Evolutionary conservation across 2,888 invertebrate species (phyloP), one percentile per base, ranked within the genome.

Genomic region (Agriopis marginaria): DNA sequence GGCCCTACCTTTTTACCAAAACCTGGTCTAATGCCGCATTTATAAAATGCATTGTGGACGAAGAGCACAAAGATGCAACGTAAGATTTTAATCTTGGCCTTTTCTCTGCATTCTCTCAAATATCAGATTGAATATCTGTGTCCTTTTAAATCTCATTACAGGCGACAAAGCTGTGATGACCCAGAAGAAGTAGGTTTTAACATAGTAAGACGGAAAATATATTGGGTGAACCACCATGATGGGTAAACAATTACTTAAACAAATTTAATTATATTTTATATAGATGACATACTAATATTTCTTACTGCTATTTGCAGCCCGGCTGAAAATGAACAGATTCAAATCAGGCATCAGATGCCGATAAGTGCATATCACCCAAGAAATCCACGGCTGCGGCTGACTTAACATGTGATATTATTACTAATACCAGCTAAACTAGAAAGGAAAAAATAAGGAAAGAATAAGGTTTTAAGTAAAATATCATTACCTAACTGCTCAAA

Each of bases 1-100:
- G 56, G 9, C 56, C 56, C 17, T 56, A 56, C 42, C 14, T 56
- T 14, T 56, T 56, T 14, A 56, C 56, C 14, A 56, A 42, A 42
- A 56, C 56, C 7, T 42, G 10, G 42, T 17, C 32, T 5, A 56
- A 56, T 42, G 17, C 14, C 12, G 56, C 42, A n/a, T 56, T 56
- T 56, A 56, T 56, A 14, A 42, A 42, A 17, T 56, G 56, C 17
- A 56, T 56, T 42, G 14, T 56, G 14, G 17, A 56, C 10, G 42
- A 56, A 14, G 7, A 44, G 3, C 42, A 9, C 51, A 49, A 49
- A 54, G 12, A 40, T 56, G 40, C 42, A 17, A 42, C 40, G 56
- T 44, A 56, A 44, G 42, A 42, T 56, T 39, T n/a, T n/a, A 32
- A 32, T 32, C 32, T 32, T 32, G 32, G 4, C 4, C 32, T 32